Percentiles rank a stretch among this genome's conserved stretches.
phyloP scores from a whole-genome alignment of 2,797 vertebrate genomes.

The Rhynchotus rufescens region DNA sequence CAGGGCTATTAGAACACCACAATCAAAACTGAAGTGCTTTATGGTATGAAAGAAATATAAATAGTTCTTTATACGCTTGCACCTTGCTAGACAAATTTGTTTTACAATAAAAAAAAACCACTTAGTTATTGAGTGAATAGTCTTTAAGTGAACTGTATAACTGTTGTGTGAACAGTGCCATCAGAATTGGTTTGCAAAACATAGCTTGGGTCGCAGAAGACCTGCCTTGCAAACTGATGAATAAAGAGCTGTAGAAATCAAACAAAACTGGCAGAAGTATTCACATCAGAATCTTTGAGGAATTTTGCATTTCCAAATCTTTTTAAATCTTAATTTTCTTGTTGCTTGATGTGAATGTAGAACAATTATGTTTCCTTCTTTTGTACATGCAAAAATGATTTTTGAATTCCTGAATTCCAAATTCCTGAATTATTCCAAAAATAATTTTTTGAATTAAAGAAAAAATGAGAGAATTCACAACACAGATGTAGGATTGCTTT shows the following conservation, averaged over 20 bases:
- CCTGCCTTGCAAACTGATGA: neutral
- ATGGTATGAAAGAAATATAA: neutral
- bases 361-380: neutral
- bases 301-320: neutral
- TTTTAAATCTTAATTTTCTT: neutral
- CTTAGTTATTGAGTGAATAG: neutral
- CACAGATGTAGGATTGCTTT: neutral
- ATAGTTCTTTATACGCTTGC: neutral
- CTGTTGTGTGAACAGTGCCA: neutral
- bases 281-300: neutral
- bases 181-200: constrained; percentile 13
- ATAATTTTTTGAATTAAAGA: neutral
- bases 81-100: neutral
- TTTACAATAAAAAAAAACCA: neutral
- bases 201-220: neutral
- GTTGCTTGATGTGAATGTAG: neutral
- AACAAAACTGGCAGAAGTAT: neutral
- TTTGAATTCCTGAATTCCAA: neutral
- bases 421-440: no score
- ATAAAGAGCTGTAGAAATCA: neutral
- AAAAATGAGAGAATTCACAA: neutral
- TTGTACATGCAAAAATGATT: neutral
- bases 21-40: neutral
- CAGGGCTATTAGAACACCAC: neutral
- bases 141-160: neutral